These are phyloP conservation scores for Pseudomyrmex flavicornis DNA, from an alignment of 1,140 invertebrate species.

Conservation along the genomic window DNA sequence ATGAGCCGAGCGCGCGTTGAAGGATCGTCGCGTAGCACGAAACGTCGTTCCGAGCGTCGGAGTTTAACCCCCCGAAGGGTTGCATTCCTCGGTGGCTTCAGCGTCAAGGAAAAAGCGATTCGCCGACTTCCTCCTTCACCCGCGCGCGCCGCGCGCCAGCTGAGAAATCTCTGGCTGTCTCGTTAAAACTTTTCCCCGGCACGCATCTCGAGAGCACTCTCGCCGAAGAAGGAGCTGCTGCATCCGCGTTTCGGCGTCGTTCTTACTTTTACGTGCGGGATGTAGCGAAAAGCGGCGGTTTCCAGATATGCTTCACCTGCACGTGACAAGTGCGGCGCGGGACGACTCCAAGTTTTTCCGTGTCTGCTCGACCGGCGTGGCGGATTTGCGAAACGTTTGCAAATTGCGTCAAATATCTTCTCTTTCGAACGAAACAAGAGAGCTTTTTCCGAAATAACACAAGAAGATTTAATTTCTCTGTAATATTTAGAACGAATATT, in stretches of 20 bases:
- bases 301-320: conserved; percentile 23
- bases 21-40: conserved; percentile 63
- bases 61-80: conserved; percentile 55
- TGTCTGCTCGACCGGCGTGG: background rate
- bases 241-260: conserved; percentile 47
- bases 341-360: conserved; percentile 22
- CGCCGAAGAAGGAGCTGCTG: conserved; percentile 31
- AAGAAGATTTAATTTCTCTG: no score
- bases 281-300: conserved; percentile 26
- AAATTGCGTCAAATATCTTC: no score
- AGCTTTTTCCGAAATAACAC: no score
- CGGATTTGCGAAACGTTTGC: no score
- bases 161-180: conserved; percentile 71
- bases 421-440: no score
- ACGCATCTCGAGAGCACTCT: conserved; percentile 45
- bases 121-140: conserved; percentile 6
- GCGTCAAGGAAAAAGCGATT: conserved; percentile 52
- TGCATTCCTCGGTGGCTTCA: conserved; percentile 50
- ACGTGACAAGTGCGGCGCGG: conserved; percentile 49
- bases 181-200: conserved; percentile 71
- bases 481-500: no score
- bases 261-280: conserved; percentile 34
- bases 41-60: conserved; percentile 51
- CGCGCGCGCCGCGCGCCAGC: background rate
- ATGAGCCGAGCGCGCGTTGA: conserved; percentile 57